These are phyloP conservation scores for Dasysyrphus albostriatus DNA, from an alignment of 2,888 invertebrate genomes.

Conservation along the genomic window DNA sequence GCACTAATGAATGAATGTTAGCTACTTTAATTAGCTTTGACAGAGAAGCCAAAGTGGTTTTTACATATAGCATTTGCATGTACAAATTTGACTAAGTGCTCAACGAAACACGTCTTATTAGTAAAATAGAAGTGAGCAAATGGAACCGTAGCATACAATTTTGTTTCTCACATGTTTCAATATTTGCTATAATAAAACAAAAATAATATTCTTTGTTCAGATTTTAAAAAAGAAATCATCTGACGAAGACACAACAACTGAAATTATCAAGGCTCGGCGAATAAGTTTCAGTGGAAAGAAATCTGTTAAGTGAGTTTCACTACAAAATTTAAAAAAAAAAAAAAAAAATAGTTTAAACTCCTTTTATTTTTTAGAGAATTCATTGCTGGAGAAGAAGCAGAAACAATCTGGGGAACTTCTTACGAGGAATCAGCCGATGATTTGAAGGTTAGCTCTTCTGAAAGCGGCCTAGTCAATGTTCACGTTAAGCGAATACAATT, in stretches of 20 bases:
- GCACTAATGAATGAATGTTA: no score
- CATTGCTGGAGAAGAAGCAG: constrained; percentile 68
- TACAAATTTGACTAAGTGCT: no score
- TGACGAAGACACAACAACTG: constrained; percentile 57
- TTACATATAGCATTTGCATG: no score
- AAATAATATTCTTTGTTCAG: constrained; percentile 23
- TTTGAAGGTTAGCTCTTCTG: constrained; percentile 36
- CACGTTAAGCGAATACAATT: constrained; percentile 57
- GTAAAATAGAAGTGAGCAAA: no score
- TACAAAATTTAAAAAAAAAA: not conserved
- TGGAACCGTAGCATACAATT: no score
- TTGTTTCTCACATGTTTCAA: not conserved
- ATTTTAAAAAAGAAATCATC: constrained; percentile 73
- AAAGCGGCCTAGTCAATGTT: constrained; percentile 50
- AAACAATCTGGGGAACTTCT: constrained; percentile 77
- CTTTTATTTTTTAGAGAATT: constrained; percentile 71
- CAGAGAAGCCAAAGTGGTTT: no score
- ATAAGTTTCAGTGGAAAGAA: constrained; percentile 77
- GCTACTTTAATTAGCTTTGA: no score
- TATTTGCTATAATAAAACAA: not conserved
- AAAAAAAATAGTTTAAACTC: not conserved
- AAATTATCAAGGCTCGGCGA: constrained; percentile 51
- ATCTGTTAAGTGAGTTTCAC: constrained; percentile 76
- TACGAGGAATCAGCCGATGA: constrained; percentile 75
- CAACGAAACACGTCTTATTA: no score